Conservation (phyloP, 2,888 invertebrate genomes). For the Amphipyra berbera region DNA sequence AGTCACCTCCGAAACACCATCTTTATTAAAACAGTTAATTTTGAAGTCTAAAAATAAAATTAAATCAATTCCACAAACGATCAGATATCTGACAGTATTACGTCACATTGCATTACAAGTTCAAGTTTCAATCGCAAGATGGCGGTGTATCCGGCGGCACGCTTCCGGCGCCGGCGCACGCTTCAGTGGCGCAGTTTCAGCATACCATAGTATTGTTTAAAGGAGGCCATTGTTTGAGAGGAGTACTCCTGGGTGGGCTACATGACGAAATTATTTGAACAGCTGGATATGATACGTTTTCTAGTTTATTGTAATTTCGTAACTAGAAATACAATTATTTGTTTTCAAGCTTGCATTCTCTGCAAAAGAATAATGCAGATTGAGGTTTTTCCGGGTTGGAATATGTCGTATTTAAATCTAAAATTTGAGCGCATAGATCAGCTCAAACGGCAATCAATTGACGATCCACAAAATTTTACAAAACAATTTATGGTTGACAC, state of each 20-base stretch:
- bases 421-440: too few species aligned
- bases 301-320: conserved; percentile 13
- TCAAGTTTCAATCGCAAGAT: conserved; percentile 64
- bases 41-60: conserved; percentile 18
- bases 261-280: conserved; percentile 48
- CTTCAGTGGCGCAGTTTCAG: conserved; percentile 62
- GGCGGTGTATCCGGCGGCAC: conserved; percentile 50
- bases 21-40: too few species aligned
- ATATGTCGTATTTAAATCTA: too few species aligned
- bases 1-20: too few species aligned
- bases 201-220: conserved; percentile 53
- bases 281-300: conserved; percentile 31
- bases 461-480: too few species aligned
- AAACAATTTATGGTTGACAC: too few species aligned
- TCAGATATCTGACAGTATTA: conserved; percentile 49
- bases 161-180: conserved; percentile 51
- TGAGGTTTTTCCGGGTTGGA: neutral
- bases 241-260: conserved; percentile 50
- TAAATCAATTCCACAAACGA: conserved; percentile 30
- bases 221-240: conserved; percentile 53
- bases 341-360: conserved; percentile 2
- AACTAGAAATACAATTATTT: conserved; percentile 21
- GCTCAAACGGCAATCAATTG: too few species aligned
- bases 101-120: conserved; percentile 54
- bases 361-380: neutral